Base-by-base conservation (phyloP, 2,113 vertebrate species). In the Cathartes aura region DNA sequence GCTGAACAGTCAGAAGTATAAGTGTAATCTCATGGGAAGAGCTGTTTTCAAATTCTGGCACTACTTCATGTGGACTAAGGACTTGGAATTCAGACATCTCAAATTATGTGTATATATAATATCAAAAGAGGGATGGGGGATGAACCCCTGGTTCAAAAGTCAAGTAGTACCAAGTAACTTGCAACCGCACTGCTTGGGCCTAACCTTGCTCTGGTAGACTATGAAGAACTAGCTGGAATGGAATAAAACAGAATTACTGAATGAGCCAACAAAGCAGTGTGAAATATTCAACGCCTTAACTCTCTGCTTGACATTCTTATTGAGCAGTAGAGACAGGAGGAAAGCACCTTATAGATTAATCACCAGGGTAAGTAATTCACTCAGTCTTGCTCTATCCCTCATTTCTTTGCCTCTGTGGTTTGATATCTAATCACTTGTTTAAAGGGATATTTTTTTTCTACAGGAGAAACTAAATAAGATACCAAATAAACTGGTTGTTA, bases 81-180 rank as follows among this genome's bases (percentile, higher is more conserved):
- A 73, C 21, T 20, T 74, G 43, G 22, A 90, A 74, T 47, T 24
- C 45, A 79, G 18, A 5, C 24, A 70, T 74, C 34, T 52, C 15
- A 60, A 81, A 63, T 18, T 21, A 29, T 23, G 4, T 0, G 0
- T 12, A 20, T 38, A 20, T 30, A 48, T 32, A 43, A 66, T 34
- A 58, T n/a, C 9, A 70, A 78, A 72, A 84, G 10, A 80, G 13
- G 40, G 30, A 70, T 47, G 20, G 26, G 23, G 16, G 8, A 38
- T 34, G 15, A 82, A 66, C 16, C 15, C 6, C 11, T 71, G 4
- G 12, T 82, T 70, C 4, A 1, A 52, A 82, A 71, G 24, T 18
- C 36, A 52, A 15, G 12, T 45, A 40, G 8, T 11, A 60, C 18
- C 27, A 82, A 79, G 30, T 36, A 66, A 71, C 8, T 71, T 66